These are phyloP conservation scores for Melangyna quadrimaculata DNA, from an alignment of 2,888 invertebrate genomes.

Conservation along the genomic window DNA sequence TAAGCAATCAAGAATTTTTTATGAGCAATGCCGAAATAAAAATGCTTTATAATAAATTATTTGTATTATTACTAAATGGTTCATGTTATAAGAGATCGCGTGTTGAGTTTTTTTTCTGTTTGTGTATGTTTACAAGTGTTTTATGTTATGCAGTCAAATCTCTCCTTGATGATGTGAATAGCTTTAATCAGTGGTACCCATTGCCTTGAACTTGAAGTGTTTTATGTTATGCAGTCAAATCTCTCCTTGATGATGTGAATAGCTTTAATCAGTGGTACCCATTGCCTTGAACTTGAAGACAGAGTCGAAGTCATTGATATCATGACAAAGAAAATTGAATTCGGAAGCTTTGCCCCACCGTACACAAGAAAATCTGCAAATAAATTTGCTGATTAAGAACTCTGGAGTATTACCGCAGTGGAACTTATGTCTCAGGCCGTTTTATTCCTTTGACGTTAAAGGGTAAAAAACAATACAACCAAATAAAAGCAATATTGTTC, in stretches of 20 bases:
- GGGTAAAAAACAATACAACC: too few relatives aligned
- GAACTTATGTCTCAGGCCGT: too few relatives aligned
- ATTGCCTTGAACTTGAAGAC: too few relatives aligned
- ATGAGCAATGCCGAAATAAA: conserved; percentile 1
- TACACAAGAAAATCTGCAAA: too few relatives aligned
- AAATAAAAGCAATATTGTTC: too few relatives aligned
- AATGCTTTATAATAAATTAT: neutral
- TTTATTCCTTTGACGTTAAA: too few relatives aligned
- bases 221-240: neutral
- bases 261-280: neutral
- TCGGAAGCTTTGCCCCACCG: too few relatives aligned
- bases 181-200: neutral
- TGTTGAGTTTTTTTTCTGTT: neutral
- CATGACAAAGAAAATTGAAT: too few relatives aligned
- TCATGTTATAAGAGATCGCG: neutral
- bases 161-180: neutral
- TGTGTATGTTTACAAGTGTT: neutral
- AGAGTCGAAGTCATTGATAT: too few relatives aligned
- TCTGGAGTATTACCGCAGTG: too few relatives aligned
- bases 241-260: neutral
- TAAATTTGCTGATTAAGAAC: too few relatives aligned
- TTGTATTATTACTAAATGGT: neutral
- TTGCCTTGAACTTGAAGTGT: too few relatives aligned
- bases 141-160: neutral
- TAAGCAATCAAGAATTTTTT: neutral